Evolutionary conservation across 1,140 invertebrate genomes (phyloP), one percentile per base, ranked within the genome.

Genomic region (Cyrtorhinus lividipennis): DNA sequence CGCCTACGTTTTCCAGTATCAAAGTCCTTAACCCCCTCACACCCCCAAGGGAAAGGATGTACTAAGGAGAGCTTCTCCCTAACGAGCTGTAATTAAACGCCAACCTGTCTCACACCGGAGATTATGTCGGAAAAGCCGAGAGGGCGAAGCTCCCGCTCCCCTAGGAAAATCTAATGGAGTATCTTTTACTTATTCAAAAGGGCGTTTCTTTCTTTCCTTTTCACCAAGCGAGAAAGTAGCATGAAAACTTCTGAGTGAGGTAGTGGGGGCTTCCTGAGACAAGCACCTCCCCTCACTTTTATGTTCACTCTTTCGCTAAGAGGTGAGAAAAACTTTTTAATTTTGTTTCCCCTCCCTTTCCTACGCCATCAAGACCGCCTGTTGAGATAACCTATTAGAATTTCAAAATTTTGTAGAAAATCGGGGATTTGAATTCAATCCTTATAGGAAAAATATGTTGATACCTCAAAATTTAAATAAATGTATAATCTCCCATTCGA

Each of bases 41-140:
- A 38, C 30, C 15, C 30, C 30, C n/a, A 15, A 38, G 30, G 30
- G 15, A 15, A 38, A 15, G 30, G 30, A 8, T 38, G n/a, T n/a
- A n/a, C n/a, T n/a, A n/a, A n/a, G n/a, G n/a, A 38, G 15, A 15
- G 30, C 30, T 38, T 38, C 30, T 15, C 58, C n/a, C 58, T 59
- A 59, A 59, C 58, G 58, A 59, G 27, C 58, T 30, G 58, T 59
- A 59, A 59, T 59, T 59, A 59, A 59, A 59, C 58, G 58, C 24
- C 24, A 30, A 59, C 58, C 58, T 59, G 58, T 59, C 58, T 59
- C 58, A 59, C 58, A 59, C 58, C 58, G 58, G 58, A 59, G 58
- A 59, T 59, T 59, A 59, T 59, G 58, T 59, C 26, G 58, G 58
- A 30, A 30, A 30, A 20, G 48, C 10, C 10, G 48, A 20, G 8